Base-by-base conservation (phyloP, 2,888 invertebrate species). In the Bhutanitis thaidina region DNA sequence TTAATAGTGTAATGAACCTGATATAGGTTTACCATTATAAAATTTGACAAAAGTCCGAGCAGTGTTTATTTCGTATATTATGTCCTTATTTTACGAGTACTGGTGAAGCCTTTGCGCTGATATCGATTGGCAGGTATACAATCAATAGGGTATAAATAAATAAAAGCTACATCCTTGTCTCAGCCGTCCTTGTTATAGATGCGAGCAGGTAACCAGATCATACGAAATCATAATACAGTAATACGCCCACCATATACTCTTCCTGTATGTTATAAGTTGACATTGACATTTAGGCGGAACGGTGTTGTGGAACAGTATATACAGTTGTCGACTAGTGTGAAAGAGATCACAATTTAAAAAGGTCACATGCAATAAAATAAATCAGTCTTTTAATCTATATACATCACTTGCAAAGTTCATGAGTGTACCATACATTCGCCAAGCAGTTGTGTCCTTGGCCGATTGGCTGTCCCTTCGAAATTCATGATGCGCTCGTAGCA, bases 281-380 rank as follows among this genome's bases (percentile, higher is more conserved):
- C 86, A 85, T 85, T 86, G 87, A 86, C 86, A 84, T 86, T 87
- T 85, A 74, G 61, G 51, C 56, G 54, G 55, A 60, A 60, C 62
- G 61, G 60, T 61, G 51, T 62, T 25, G 25, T 34, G 36, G 59
- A 57, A 61, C 52, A 55, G 54, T 55, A 54, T 59, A 64, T 65
- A 58, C 56, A 56, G 59, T 65, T 67, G 68, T 68, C 68, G 63
- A 69, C 71, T 62, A 61, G 64, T 54, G 60, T 56, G 64, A 66
- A 46, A 45, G 66, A 66, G 65, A 69, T 51, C 58, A 52, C 57
- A 53, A 3, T 52, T 59, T 54, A 56, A 64, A 67, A 66, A 71
- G 69, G 69, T 70, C 64, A 61, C 58, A 60, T 69, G 62, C 71
- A 60, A 68, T 61, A 65, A 70, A 70, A 60, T 65, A 60, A 62